Evolutionary conservation across 2,888 invertebrate genomes (phyloP).

Genomic region (Cosmia pyralina): DNA sequence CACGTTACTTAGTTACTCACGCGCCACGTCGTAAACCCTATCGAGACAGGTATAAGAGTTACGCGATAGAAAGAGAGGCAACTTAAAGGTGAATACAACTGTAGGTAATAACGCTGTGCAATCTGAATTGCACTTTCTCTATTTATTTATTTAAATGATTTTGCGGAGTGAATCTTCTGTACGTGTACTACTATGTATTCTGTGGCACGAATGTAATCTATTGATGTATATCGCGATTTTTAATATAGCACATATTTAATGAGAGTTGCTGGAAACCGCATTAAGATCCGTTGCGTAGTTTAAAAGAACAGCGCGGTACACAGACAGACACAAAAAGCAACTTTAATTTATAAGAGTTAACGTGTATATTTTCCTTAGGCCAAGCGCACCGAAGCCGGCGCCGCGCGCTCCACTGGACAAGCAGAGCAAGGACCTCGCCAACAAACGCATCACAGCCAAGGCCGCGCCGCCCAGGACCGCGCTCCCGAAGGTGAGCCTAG

Average conservation of each 20-base stretch:
- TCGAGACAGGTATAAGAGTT: too few species aligned
- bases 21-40: too few species aligned
- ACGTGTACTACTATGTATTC: too few species aligned
- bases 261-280: not conserved
- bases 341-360: not conserved
- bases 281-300: not conserved
- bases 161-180: too few species aligned
- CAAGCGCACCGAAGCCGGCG: slow-evolving; percentile 74
- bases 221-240: not conserved
- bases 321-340: not conserved
- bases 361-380: slow-evolving; percentile 59
- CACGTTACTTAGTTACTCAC: too few species aligned
- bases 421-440: slow-evolving; percentile 92
- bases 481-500: slow-evolving; percentile 77
- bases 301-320: not conserved
- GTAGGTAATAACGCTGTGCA: too few species aligned
- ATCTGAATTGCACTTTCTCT: too few species aligned
- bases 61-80: too few species aligned
- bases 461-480: slow-evolving; percentile 85
- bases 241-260: not conserved
- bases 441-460: slow-evolving; percentile 91
- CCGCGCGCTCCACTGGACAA: slow-evolving; percentile 85
- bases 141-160: too few species aligned
- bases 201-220: too few species aligned
- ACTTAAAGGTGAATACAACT: too few species aligned